Evolutionary conservation across 2,888 invertebrate genomes (phyloP), one percentile per base, ranked within the genome.

Genomic region (Tyria jacobaeae): DNA sequence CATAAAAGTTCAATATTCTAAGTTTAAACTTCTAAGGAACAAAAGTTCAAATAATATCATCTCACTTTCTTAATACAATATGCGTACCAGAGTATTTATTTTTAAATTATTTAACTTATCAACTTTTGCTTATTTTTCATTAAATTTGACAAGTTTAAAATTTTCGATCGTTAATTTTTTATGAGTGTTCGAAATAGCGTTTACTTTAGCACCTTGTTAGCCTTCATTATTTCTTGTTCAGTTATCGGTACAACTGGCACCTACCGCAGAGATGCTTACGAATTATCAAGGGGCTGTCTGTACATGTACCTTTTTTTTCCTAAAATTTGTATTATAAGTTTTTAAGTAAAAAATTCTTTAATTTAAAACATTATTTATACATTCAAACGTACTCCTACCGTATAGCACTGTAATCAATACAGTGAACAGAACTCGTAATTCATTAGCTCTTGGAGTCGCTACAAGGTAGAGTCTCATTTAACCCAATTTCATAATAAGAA

Each of bases 191-290:
- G 75, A 82, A 85, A 89, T 87, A 88, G 84, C 85, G 84, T 88
- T 88, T 87, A 89, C 88, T 91, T 90, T 89, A 90, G 86, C 87
- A 89, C 86, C 90, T 89, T 83, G 92, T 90, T 91, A 86, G 81
- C 92, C 91, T 92, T 92, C 90, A 75, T 67, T 73, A 74, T 72
- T 80, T 81, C 80, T 80, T 77, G 83, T 81, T 76, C 77, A 82
- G 80, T 79, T 83, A 81, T 84, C 83, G 82, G 77, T 80, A 78
- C 74, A 66, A 74, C 66, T 69, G 76, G 71, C 65, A 90, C 90
- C 90, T 91, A 92, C 90, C 90, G 91, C 91, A 88, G 85, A 59
- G 79, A 75, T 73, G 72, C 74, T 79, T 74, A 68, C 64, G 62
- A 56, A 66, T 70, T 70, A 70, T 72, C 55, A 65, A 60, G 47